Evolutionary conservation across 2,113 vertebrate genomes (phyloP), one percentile per base, ranked within the genome.

Genomic region (Laticauda colubrina): DNA sequence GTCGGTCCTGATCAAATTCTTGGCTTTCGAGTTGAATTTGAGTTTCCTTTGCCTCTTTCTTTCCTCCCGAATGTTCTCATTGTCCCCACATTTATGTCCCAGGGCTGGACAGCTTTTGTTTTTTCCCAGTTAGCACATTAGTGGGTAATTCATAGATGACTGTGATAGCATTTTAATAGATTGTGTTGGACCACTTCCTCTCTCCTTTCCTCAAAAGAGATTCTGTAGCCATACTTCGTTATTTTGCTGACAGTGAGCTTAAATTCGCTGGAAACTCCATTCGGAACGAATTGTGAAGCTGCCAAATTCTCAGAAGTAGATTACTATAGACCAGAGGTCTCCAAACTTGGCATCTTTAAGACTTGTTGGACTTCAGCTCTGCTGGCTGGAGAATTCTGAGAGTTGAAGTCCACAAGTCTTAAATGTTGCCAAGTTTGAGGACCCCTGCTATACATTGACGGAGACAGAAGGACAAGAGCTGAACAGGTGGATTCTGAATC

Each of bases 101-200:
- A 51, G 48, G 48, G 48, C 48, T 51, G 48, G 48, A 51, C 8
- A 92, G 94, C 85, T 81, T 95, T 96, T 89, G 7, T 34, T 29
- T 20, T 95, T 51, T 10, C 48, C 94, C 95, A 90, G 10, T 57
- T 15, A 0, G 61, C 93, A 92, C 11, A 0, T 56, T 94, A 86
- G 90, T 95, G 88, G 96, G 96, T 97, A 95, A 96, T 95, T 95
- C 94, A 26, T 45, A 57, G 92, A 29, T 12, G 61, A 90, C 95
- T 94, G 87, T 90, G 69, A 91, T 95, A 92, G 91, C 90, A 91
- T 91, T 57, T 93, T 90, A 92, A 93, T 69, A 8, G 55, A 57
- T 91, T 86, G 86, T 23, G 15, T 92, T 26, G 75, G 56, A 69
- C 57, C 23, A 39, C 2, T 39, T n/a, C 86, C 91, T 92, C 24